phyloP scores from a whole-genome alignment of 2,888 invertebrate species.

The Amaurobius ferox region DNA sequence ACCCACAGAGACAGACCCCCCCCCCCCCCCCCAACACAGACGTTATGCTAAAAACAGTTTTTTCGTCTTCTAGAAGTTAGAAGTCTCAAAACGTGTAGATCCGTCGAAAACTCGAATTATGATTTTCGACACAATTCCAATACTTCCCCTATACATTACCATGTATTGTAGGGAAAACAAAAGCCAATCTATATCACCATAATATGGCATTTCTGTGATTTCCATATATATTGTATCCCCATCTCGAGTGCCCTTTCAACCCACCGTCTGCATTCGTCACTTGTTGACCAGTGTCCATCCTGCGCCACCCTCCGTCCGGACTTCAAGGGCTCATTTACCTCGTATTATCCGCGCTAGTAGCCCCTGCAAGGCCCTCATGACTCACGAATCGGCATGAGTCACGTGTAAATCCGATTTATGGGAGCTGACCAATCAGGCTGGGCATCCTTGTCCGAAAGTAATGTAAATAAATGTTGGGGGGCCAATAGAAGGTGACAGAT shows the following conservation, averaged over 20 bases:
- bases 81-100: too few relatives aligned
- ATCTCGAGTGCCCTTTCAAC: neutral
- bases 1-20: too few relatives aligned
- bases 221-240: neutral
- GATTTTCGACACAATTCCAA: too few relatives aligned
- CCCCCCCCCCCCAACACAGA: too few relatives aligned
- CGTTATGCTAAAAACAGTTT: too few relatives aligned
- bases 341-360: neutral
- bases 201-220: too few relatives aligned
- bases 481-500: neutral
- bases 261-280: neutral
- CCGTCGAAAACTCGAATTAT: too few relatives aligned
- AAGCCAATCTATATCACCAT: too few relatives aligned
- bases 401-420: neutral
- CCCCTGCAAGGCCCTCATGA: neutral
- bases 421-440: neutral
- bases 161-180: too few relatives aligned
- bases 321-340: neutral
- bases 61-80: too few relatives aligned
- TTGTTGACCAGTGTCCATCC: neutral
- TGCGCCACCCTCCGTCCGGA: neutral
- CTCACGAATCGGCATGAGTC: neutral
- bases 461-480: neutral
- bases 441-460: too few relatives aligned
- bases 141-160: too few relatives aligned